A percentile compares a stretch with the other conserved stretches of the same genome.
Evolutionary conservation across 2,113 vertebrate species (phyloP).

Genomic region (Lathamus discolor): DNA sequence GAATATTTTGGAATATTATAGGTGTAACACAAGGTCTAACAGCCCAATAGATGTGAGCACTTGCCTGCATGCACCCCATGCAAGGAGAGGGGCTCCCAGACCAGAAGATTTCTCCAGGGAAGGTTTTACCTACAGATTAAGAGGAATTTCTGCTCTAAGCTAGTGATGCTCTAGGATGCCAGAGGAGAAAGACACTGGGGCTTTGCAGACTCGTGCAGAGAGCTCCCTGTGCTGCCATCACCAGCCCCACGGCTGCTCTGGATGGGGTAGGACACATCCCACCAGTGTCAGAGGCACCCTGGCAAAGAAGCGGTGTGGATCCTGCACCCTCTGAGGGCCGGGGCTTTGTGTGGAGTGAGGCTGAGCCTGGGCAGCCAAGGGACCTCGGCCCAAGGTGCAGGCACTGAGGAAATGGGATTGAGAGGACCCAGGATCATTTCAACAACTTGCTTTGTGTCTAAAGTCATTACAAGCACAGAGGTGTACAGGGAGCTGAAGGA

Average conservation of each 20-base stretch:
- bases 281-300: no score
- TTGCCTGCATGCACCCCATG: neutral
- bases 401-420: neutral
- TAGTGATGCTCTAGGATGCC: neutral
- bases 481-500: slow-evolving; percentile 53
- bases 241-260: fast-evolving
- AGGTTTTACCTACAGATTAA: neutral
- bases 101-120: neutral
- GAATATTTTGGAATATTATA: neutral
- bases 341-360: neutral
- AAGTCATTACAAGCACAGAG: slow-evolving; percentile 58
- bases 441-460: slow-evolving; percentile 21
- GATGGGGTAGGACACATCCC: neutral
- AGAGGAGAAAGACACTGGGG: neutral
- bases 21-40: neutral
- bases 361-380: neutral
- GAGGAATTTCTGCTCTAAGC: neutral
- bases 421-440: neutral
- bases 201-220: neutral
- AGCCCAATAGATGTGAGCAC: neutral
- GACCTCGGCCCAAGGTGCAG: neutral
- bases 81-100: neutral
- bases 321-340: fast-evolving
- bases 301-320: neutral
- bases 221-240: fast-evolving